These are phyloP conservation scores for Bradypodion ventrale DNA, from an alignment of 2,797 vertebrate species.

Conservation along the genomic window DNA sequence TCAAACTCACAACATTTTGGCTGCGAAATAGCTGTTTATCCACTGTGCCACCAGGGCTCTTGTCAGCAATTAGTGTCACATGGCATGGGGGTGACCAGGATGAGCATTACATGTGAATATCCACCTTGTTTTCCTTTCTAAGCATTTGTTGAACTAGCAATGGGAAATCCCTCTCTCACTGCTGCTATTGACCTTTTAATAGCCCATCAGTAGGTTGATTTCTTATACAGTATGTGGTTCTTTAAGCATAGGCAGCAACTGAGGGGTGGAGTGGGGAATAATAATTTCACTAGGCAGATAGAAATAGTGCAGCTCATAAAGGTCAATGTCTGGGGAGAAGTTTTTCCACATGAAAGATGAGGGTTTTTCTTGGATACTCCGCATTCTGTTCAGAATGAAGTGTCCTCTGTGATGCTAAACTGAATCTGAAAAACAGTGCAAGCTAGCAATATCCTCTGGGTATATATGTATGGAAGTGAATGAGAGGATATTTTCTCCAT, in stretches of 20 bases:
- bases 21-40: too few relatives aligned
- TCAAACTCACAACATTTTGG: too few relatives aligned
- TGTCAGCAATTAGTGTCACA: background rate
- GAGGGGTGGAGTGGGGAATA: background rate
- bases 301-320: conserved; percentile 3
- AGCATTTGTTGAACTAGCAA: background rate
- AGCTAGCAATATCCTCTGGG: background rate
- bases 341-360: background rate
- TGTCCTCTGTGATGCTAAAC: background rate
- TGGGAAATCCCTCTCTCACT: background rate
- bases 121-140: background rate
- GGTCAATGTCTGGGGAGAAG: conserved; percentile 2
- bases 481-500: background rate
- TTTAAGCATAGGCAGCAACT: background rate
- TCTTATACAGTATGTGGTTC: background rate
- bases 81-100: background rate
- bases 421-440: background rate
- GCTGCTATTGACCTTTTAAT: background rate
- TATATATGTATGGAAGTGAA: background rate
- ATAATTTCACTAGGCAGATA: conserved; percentile 7
- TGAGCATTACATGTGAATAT: too few relatives aligned
- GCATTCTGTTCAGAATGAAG: background rate
- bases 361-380: background rate
- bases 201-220: background rate
- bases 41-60: too few relatives aligned